Base-by-base conservation (phyloP, 2,888 invertebrate species). In the Drosophila pseudotalamancana region DNA sequence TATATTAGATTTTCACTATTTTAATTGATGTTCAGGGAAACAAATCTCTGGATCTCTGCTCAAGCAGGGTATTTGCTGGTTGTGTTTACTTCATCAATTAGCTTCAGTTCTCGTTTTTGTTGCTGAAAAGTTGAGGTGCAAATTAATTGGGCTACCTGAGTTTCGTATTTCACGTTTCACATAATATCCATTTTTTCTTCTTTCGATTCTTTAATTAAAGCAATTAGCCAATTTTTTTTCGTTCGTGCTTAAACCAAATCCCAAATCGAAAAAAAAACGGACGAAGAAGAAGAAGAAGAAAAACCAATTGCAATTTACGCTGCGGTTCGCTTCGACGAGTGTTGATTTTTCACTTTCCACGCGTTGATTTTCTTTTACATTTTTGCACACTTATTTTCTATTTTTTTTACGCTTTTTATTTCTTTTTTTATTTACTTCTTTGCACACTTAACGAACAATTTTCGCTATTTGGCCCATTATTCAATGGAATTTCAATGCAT, bases 211-310 rank as follows among this genome's bases (percentile, higher is more conserved):
- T 83, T 63, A 86, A 80, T 86, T 81, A 86, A 65, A 75, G 74
- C 81, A 81, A 86, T 81, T 86, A 86, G 84, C 80, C 80, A 79
- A 71, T 64, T 79, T n/a, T n/a, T n/a, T n/a, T n/a, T n/a, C n/a
- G n/a, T n/a, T 79, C 64, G 70, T 71, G 71, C 69, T 35, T 50
- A 55, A 65, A 37, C 9, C 31, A 8, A 48, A 32, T 45, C 32
- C 16, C 23, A 50, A 35, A n/a, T n/a, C n/a, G 23, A 43, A 18
- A 16, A 43, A 18, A 27, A 46, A 35, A 31, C 23, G 27, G 6
- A 35, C 4, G 11, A 11, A 27, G 11, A 19, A 43, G 9, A 27
- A 42, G n/a, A 16, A 29, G 6, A 16, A 6, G 14, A 16, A 27
- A 19, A 51, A 45, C 6, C 19, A 64, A 39, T 60, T 60, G 70